Percentiles rank a stretch among this genome's conserved stretches.
Conservation (phyloP, 2,888 invertebrate species). For the Diadegma fenestrale region DNA sequence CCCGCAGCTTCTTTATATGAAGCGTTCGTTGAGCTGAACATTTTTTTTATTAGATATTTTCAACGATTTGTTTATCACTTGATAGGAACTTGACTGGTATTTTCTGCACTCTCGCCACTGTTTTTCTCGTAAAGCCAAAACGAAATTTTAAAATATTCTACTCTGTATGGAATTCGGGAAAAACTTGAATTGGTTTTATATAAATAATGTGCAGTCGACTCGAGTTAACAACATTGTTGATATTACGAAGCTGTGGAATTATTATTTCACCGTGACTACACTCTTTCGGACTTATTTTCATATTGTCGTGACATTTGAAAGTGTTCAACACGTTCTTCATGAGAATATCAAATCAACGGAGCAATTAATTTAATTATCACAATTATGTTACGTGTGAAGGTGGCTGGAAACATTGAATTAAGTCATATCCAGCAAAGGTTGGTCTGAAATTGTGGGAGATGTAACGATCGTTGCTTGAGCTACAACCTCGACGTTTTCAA, state of each 20-base stretch:
- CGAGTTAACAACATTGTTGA: neutral
- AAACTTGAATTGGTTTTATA: neutral
- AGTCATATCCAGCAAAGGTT: constrained; percentile 16
- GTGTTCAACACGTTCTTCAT: neutral
- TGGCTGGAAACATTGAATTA: constrained; percentile 47
- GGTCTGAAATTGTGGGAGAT: constrained; percentile 31
- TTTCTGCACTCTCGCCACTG: neutral
- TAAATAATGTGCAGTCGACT: neutral
- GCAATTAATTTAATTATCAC: constrained; percentile 14
- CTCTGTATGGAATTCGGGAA: neutral
- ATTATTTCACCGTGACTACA: neutral
- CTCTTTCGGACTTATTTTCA: neutral
- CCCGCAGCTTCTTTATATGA: neutral
- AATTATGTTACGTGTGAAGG: constrained; percentile 23
- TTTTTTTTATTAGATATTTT: neutral
- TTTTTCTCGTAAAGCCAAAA: neutral
- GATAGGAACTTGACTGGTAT: neutral
- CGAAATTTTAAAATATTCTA: neutral
- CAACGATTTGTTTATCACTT: neutral
- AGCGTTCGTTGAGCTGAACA: neutral
- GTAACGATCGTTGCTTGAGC: constrained; percentile 56
- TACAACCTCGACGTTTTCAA: constrained; percentile 42
- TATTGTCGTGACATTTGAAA: neutral
- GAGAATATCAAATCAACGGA: neutral
- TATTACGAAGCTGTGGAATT: neutral